Base-by-base conservation (phyloP, 2,888 invertebrate genomes). In the Drymonia ruficornis region DNA sequence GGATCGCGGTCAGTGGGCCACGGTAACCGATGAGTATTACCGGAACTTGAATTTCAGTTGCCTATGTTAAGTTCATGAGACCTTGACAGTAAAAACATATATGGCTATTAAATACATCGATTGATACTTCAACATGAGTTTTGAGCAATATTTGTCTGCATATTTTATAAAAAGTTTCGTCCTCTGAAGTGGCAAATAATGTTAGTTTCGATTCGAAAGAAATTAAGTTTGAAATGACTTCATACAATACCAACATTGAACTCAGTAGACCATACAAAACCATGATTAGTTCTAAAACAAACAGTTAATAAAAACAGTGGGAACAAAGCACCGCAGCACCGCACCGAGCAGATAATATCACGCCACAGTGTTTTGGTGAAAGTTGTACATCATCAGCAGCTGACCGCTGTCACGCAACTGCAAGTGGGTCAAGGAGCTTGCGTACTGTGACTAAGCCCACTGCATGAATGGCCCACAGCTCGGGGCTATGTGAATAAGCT, bases 1-100 rank as follows among this genome's bases (percentile, higher is more conserved):
- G 62, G 63, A 90, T 83, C 77, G 84, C 87, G 90, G 91, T 88
- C 86, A 91, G 84, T 89, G 78, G 88, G 90, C 87, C 91, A 89
- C 78, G 89, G 87, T 77, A 79, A 82, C 71, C 80, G 80, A 83
- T 81, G 81, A 85, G 70, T 74, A 80, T 77, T 84, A 83, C 85
- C 89, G 88, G 89, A 89, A 88, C 85, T 82, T 73, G 63, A 75
- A 78, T 74, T 73, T 74, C 71, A 72, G 71, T 64, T 71, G 71
- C 71, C 70, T 73, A 76, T 71, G 70, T 74, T 72, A 67, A 77
- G 67, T 74, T 75, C 64, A 53, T 65, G 61, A 70, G 76, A 74
- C 82, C 81, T 83, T 83, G 80, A 74, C 76, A 77, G 70, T 74
- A 69, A 74, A 70, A 72, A 45, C 59, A 50, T 60, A 61, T 58